Evolutionary conservation across 2,113 vertebrate genomes (phyloP).

Genomic region (Semnornis frantzii): DNA sequence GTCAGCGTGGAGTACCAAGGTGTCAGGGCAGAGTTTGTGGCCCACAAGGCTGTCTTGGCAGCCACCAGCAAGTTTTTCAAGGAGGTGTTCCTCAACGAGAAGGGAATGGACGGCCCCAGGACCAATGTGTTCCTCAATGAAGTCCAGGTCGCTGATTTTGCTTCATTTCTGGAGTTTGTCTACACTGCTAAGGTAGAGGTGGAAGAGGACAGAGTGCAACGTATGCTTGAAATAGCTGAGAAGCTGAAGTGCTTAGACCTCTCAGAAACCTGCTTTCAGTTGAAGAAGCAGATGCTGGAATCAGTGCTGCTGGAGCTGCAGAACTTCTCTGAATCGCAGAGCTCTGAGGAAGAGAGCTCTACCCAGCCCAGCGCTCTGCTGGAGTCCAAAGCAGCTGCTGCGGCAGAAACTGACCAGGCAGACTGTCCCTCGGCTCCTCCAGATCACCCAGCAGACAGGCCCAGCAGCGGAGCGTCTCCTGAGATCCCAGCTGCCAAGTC

Average conservation of each 20-base stretch:
- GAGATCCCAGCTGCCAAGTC: constrained; percentile 17
- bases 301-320: constrained; percentile 81
- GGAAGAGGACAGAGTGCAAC: constrained; percentile 80
- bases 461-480: neutral
- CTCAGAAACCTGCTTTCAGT: constrained; percentile 81
- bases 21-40: constrained; percentile 84
- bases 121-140: constrained; percentile 82
- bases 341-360: constrained; percentile 32
- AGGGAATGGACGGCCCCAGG: constrained; percentile 52
- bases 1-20: constrained; percentile 91
- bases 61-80: constrained; percentile 95
- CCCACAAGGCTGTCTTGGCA: constrained; percentile 91
- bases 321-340: constrained; percentile 77
- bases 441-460: neutral
- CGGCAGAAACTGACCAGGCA: neutral
- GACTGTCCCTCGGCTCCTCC: neutral
- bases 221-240: constrained; percentile 83
- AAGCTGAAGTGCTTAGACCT: constrained; percentile 89
- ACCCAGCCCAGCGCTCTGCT: neutral
- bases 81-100: constrained; percentile 82
- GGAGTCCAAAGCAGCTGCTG: neutral
- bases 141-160: constrained; percentile 81
- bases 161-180: constrained; percentile 90
- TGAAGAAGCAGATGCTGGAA: constrained; percentile 83
- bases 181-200: constrained; percentile 90